Evolutionary conservation across 2,888 invertebrate genomes (phyloP).

Genomic region (Noctua janthe): DNA sequence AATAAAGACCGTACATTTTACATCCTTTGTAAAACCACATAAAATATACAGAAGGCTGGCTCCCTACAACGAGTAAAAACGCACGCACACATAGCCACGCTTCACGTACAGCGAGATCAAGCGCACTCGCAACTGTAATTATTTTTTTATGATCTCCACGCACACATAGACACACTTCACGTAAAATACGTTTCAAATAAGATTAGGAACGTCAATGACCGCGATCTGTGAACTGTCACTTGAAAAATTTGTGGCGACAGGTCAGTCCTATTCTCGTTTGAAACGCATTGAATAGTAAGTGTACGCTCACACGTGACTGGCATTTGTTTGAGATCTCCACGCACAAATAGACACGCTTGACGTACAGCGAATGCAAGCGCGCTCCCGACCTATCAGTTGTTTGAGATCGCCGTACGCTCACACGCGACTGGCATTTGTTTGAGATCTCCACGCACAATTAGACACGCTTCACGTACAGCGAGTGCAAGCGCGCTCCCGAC

Average conservation of each 20-base stretch:
- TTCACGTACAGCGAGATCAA: background rate
- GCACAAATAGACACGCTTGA: background rate
- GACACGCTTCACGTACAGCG: background rate
- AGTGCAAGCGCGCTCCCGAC: background rate
- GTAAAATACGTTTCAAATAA: background rate
- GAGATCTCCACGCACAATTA: too few relatives aligned
- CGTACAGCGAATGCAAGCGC: background rate
- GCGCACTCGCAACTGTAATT: background rate
- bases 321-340: background rate
- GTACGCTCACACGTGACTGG: background rate
- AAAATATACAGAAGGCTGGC: background rate
- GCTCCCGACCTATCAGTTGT: background rate
- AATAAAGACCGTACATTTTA: conserved; percentile 45
- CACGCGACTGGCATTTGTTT: too few relatives aligned
- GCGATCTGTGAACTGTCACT: background rate
- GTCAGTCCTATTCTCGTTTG: too few relatives aligned
- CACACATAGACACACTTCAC: background rate
- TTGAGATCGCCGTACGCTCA: background rate
- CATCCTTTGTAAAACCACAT: conserved; percentile 20
- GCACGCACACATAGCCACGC: background rate
- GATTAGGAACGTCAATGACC: too few relatives aligned
- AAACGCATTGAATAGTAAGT: background rate
- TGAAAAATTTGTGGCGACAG: background rate
- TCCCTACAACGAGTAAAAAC: background rate
- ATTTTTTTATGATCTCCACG: background rate